phyloP scores from a whole-genome alignment of 2,888 invertebrate species.

The Sphaerophoria rueppellii region DNA sequence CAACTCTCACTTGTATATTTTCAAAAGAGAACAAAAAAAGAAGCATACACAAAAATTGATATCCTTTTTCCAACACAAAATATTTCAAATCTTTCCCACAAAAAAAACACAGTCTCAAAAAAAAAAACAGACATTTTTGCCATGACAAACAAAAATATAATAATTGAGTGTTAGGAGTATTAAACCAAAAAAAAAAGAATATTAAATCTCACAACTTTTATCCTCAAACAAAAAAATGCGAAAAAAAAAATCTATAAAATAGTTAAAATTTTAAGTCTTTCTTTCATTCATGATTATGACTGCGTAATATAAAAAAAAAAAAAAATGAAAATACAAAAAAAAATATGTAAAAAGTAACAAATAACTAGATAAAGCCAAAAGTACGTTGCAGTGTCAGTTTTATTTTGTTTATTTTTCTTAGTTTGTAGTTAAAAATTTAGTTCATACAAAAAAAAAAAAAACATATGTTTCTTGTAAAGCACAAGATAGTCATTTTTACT shows the following conservation, averaged over 20 bases:
- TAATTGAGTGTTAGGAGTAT: constrained; percentile 39
- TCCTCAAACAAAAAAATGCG: constrained; percentile 22
- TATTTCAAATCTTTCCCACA: constrained; percentile 35
- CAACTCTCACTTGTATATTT: constrained; percentile 44
- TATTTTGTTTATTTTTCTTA: constrained; percentile 44
- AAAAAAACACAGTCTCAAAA: constrained; percentile 19
- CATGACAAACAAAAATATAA: constrained; percentile 51
- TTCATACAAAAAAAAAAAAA: constrained; percentile 75
- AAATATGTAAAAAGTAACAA: constrained; percentile 36
- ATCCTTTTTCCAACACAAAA: constrained; percentile 34
- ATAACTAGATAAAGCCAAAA: constrained; percentile 70
- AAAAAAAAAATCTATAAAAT: constrained; percentile 29
- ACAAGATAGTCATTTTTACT: constrained; percentile 66
- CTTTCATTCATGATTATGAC: constrained; percentile 43
- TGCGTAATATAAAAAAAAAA: constrained; percentile 55
- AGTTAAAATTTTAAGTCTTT: constrained; percentile 31
- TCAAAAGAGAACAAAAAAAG: constrained; percentile 51
- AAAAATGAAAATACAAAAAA: constrained; percentile 13
- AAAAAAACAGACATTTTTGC: constrained; percentile 38
- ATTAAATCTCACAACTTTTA: constrained; percentile 22
- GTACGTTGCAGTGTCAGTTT: constrained; percentile 71
- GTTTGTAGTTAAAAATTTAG: constrained; percentile 44
- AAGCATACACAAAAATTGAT: constrained; percentile 8
- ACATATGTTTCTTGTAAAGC: constrained; percentile 44
- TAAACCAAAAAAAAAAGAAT: constrained; percentile 31